Evolutionary conservation across 2,888 invertebrate genomes (phyloP).

Genomic region (Lissocephala sabroskyi): DNA sequence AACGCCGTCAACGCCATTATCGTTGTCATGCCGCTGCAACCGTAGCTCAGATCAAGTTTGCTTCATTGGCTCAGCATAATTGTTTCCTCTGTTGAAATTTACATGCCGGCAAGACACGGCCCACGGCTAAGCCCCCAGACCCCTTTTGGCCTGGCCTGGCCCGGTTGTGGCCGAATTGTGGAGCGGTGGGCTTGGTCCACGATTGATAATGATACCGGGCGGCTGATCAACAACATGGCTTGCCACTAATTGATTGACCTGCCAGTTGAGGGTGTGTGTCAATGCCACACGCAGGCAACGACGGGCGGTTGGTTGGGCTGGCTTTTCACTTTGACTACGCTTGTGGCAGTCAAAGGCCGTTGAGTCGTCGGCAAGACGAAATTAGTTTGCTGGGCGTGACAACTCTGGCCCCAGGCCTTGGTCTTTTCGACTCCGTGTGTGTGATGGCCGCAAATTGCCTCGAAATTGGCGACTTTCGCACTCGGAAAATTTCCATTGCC

Average conservation of each 20-base stretch:
- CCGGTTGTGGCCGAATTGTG: background rate
- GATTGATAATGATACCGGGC: slow-evolving; percentile 27
- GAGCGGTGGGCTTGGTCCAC: background rate
- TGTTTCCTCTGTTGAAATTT: slow-evolving; percentile 47
- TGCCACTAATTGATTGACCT: slow-evolving; percentile 45
- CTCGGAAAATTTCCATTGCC: too few species aligned
- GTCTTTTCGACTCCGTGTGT: too few species aligned
- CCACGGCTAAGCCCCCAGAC: slow-evolving; percentile 4
- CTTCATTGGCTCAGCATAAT: slow-evolving; percentile 57
- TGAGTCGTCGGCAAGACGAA: too few species aligned
- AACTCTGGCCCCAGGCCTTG: too few species aligned
- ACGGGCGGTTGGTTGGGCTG: too few species aligned
- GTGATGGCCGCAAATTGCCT: too few species aligned
- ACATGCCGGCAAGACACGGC: slow-evolving; percentile 22
- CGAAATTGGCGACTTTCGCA: too few species aligned
- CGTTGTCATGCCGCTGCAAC: slow-evolving; percentile 31
- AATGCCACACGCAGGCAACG: too few species aligned
- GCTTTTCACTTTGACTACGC: slow-evolving; percentile 29
- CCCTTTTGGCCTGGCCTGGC: slow-evolving; percentile 6
- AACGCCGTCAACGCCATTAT: slow-evolving; percentile 20
- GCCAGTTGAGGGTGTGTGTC: too few species aligned
- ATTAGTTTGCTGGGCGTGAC: too few species aligned
- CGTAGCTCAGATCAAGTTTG: slow-evolving; percentile 40
- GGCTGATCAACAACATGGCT: slow-evolving; percentile 5
- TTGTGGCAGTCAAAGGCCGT: too few species aligned